Conservation (phyloP, 2,113 vertebrate species). For the Montifringilla adamsi region DNA sequence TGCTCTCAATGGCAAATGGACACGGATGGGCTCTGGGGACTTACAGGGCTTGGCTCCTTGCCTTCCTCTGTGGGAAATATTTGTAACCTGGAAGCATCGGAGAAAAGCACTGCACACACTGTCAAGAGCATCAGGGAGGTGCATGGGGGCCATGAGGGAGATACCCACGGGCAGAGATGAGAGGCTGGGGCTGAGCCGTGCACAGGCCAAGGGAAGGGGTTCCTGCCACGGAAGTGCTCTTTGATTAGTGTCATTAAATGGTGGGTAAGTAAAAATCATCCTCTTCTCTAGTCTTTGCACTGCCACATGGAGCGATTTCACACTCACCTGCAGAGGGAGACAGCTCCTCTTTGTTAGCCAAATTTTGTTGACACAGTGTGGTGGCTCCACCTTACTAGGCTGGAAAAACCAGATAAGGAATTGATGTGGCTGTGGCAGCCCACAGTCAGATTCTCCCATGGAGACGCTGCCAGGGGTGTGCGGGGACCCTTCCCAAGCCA, state of each 20-base stretch:
- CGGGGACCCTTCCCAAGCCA: neutral
- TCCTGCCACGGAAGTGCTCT: neutral
- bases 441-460: neutral
- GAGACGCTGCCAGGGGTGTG: neutral
- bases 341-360: neutral
- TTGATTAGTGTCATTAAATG: neutral
- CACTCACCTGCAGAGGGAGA: constrained; percentile 28
- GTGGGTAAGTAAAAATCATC: neutral
- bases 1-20: neutral
- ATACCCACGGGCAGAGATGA: neutral
- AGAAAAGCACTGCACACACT: neutral
- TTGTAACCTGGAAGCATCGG: neutral
- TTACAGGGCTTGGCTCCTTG: neutral
- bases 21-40: neutral
- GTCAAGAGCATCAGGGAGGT: neutral
- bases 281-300: neutral
- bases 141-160: neutral
- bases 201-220: neutral
- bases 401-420: neutral
- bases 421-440: neutral
- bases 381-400: neutral
- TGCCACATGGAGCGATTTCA: neutral
- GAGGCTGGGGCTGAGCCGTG: neutral
- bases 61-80: neutral
- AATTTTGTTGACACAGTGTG: neutral